These are phyloP conservation scores for Mastomys coucha DNA, from an alignment of 2,113 vertebrate species.

Conservation along the genomic window DNA sequence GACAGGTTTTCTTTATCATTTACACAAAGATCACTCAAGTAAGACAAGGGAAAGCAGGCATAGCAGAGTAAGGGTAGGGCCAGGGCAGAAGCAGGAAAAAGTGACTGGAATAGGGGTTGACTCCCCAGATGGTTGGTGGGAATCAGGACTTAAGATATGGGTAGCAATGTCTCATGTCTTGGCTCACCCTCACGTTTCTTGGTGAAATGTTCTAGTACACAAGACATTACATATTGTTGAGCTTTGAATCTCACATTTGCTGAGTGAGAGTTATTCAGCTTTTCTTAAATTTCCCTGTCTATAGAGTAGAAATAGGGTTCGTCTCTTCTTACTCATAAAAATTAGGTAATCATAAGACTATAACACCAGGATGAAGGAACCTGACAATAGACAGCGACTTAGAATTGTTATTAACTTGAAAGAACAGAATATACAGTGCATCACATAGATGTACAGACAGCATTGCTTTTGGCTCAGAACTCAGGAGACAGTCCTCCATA, in stretches of 20 bases:
- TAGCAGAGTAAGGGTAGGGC: not conserved
- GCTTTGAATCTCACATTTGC: not conserved
- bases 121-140: not conserved
- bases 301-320: not conserved
- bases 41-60: not conserved
- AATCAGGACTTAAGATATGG: not conserved
- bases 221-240: not conserved
- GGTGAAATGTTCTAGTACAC: not conserved
- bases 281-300: not conserved
- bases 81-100: not conserved
- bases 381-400: not conserved
- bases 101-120: not conserved
- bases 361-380: not conserved
- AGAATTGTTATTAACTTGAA: not conserved
- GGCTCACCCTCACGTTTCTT: not conserved
- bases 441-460: not conserved
- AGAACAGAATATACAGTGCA: not conserved
- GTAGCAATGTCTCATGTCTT: accelerated
- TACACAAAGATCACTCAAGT: not conserved
- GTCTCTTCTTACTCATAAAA: not conserved
- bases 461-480: not conserved
- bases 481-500: not conserved
- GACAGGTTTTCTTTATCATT: not conserved
- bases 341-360: not conserved
- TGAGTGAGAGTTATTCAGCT: not conserved